Conservation (phyloP, 1,140 invertebrate genomes). For the Potamilus streckersoni region DNA sequence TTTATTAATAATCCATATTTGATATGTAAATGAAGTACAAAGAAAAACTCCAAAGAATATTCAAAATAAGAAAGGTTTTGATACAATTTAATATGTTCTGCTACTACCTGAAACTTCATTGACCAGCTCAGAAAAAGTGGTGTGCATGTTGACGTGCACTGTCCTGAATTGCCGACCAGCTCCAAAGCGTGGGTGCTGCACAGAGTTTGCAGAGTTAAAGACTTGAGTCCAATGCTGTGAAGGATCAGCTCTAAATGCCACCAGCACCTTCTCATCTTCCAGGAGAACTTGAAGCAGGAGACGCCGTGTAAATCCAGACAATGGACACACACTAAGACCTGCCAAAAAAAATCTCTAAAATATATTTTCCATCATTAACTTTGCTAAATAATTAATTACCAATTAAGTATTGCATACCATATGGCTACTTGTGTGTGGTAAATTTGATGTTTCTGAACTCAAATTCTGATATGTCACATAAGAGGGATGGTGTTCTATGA, state of each 20-base stretch:
- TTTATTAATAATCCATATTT: no score
- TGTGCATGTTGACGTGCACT: slow-evolving; percentile 79
- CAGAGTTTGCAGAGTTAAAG: slow-evolving; percentile 12
- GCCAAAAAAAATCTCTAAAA: not conserved
- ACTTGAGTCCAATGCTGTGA: slow-evolving; percentile 32
- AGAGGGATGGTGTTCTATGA: no score
- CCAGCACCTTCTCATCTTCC: slow-evolving; percentile 85
- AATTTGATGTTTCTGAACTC: no score
- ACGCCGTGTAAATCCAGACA: slow-evolving; percentile 88
- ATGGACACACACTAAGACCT: slow-evolving; percentile 64
- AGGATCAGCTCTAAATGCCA: slow-evolving; percentile 62
- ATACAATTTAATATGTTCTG: no score
- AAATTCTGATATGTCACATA: no score
- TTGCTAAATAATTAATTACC: no score
- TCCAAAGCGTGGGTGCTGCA: slow-evolving; percentile 66
- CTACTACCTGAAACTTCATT: slow-evolving; percentile 72
- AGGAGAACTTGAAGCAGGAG: slow-evolving; percentile 86
- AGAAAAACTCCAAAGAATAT: no score
- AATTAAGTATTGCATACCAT: no score
- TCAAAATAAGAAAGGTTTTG: no score
- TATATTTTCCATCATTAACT: no score
- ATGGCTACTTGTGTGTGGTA: no score
- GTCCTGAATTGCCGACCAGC: slow-evolving; percentile 76
- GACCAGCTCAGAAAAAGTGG: slow-evolving; percentile 75
- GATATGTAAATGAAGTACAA: no score